phyloP scores from a whole-genome alignment of 2,888 invertebrate genomes.

The Cosmopolites sordidus region DNA sequence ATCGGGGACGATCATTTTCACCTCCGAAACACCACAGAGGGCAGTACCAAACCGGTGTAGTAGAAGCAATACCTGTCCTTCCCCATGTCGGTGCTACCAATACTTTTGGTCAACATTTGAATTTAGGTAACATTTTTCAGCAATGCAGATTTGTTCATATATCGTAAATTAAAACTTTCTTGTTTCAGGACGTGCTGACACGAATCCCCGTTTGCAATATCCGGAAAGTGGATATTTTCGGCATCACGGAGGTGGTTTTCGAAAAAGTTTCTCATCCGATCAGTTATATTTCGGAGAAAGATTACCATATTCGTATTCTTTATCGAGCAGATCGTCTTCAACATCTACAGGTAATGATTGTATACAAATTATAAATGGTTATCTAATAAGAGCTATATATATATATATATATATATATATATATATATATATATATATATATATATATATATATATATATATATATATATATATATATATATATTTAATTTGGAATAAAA shows the following conservation, averaged over 20 bases:
- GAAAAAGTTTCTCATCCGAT: slow-evolving; percentile 46
- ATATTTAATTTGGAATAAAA: too few species aligned
- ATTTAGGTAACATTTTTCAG: too few species aligned
- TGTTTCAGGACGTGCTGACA: slow-evolving; percentile 5
- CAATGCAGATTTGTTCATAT: too few species aligned
- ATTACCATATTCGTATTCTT: slow-evolving; percentile 32
- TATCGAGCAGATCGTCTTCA: slow-evolving; percentile 38
- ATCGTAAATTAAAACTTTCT: too few species aligned
- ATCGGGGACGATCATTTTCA: slow-evolving; percentile 44
- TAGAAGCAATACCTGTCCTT: not conserved
- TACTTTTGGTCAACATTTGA: too few species aligned
- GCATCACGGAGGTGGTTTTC: slow-evolving; percentile 28
- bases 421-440: too few species aligned
- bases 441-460: too few species aligned
- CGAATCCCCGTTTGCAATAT: slow-evolving; percentile 8
- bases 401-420: too few species aligned
- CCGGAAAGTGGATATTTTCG: slow-evolving; percentile 5
- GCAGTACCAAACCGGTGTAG: slow-evolving; percentile 18
- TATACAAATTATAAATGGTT: too few species aligned
- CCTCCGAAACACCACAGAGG: slow-evolving; percentile 37
- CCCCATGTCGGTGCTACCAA: too few species aligned
- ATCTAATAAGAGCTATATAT: too few species aligned
- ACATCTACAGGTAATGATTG: slow-evolving; percentile 41
- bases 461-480: too few species aligned
- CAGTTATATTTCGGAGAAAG: slow-evolving; percentile 35